These are phyloP conservation scores for Catocala nupta DNA, from an alignment of 2,888 invertebrate genomes.

Conservation along the genomic window DNA sequence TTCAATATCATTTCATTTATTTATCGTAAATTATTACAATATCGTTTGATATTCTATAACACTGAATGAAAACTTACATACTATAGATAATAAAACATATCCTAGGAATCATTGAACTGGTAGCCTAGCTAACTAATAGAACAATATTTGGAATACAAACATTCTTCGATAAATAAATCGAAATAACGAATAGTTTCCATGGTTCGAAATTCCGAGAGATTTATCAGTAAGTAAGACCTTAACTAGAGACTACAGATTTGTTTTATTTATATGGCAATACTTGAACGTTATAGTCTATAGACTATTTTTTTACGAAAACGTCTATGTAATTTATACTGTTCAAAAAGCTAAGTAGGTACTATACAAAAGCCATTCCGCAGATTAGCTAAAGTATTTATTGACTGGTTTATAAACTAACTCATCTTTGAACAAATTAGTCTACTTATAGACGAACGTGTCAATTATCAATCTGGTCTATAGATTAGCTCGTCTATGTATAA, in stretches of 20 bases:
- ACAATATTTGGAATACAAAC: slow-evolving; percentile 67
- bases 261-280: slow-evolving; percentile 28
- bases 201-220: slow-evolving; percentile 79
- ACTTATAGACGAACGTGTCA: no score
- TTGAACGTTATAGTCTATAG: background rate
- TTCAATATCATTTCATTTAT: slow-evolving; percentile 66
- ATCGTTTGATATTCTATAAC: slow-evolving; percentile 61
- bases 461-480: no score
- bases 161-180: slow-evolving; percentile 74
- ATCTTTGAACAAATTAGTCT: no score
- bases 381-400: no score
- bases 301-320: no score
- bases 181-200: slow-evolving; percentile 67
- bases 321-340: no score
- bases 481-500: no score
- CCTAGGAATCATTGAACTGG: slow-evolving; percentile 64
- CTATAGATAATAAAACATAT: slow-evolving; percentile 66
- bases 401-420: no score
- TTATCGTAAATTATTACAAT: slow-evolving; percentile 72
- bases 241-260: slow-evolving; percentile 29
- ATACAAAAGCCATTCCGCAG: no score
- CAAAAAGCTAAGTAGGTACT: no score
- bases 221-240: slow-evolving; percentile 64
- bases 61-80: slow-evolving; percentile 64
- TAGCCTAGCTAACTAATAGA: slow-evolving; percentile 66